Evolutionary conservation across 2,113 vertebrate genomes (phyloP).

Genomic region (Rhynchopsitta pachyrhyncha): DNA sequence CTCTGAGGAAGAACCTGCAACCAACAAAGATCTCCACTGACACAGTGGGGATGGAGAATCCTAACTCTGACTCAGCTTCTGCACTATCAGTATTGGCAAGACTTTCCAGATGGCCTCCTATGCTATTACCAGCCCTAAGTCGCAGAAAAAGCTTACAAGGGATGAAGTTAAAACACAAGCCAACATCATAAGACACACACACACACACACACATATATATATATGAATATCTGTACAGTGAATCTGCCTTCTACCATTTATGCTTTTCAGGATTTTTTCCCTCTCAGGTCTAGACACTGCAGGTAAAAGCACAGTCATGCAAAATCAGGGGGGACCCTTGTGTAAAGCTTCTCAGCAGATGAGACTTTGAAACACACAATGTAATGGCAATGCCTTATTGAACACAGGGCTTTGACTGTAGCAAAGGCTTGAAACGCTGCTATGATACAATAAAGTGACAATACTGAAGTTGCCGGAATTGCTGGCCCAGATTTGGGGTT

Average conservation of each 20-base stretch:
- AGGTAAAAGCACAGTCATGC: background rate
- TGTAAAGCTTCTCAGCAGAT: background rate
- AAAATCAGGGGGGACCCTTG: background rate
- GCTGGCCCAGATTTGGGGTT: background rate
- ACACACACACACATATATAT: no score
- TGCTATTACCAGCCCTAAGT: background rate
- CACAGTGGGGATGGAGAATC: background rate
- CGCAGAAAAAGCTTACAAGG: background rate
- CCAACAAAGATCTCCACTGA: background rate
- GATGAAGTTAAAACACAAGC: background rate
- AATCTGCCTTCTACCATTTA: background rate
- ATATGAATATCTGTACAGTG: background rate
- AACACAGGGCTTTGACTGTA: background rate
- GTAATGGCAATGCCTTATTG: background rate
- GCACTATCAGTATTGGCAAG: fast-evolving
- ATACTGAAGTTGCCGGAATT: background rate
- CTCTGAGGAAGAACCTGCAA: background rate
- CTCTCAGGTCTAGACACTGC: background rate
- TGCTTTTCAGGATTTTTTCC: background rate
- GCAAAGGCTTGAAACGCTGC: background rate
- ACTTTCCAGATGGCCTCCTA: background rate
- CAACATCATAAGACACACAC: background rate
- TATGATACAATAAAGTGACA: background rate
- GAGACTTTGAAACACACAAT: background rate
- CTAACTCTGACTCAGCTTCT: background rate